Percentiles rank a stretch among this genome's conserved stretches.
Evolutionary conservation across 2,113 vertebrate species (phyloP).

Genomic region (Pao palembangensis): DNA sequence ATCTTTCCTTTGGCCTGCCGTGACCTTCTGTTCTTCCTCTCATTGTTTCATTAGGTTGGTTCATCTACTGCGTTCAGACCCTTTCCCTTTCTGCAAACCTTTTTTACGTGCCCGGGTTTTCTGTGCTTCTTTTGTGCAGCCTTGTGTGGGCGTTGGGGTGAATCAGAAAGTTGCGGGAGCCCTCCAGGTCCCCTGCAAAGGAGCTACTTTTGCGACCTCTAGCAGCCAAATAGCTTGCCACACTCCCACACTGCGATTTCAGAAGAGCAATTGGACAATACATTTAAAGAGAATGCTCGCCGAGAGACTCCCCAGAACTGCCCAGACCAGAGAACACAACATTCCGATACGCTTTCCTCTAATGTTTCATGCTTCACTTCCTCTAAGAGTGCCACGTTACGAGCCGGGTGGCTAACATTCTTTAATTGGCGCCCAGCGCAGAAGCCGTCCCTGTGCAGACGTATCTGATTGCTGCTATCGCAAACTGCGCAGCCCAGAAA

Average conservation of each 20-base stretch:
- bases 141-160: conserved; percentile 52
- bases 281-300: conserved; percentile 41
- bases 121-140: conserved; percentile 48
- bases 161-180: conserved; percentile 52
- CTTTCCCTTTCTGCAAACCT: conserved; percentile 19
- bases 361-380: conserved; percentile 32
- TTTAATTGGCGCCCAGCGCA: conserved; percentile 29
- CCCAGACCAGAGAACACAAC: conserved; percentile 41
- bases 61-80: conserved; percentile 13
- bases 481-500: conserved; percentile 5
- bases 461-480: background rate
- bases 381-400: conserved; percentile 7
- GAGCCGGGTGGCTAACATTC: conserved; percentile 12
- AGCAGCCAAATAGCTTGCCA: conserved; percentile 47
- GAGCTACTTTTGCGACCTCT: conserved; percentile 42
- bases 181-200: conserved; percentile 39
- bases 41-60: background rate
- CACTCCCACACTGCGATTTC: conserved; percentile 52
- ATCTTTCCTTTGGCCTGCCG: conserved; percentile 53
- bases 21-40: conserved; percentile 17
- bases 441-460: conserved; percentile 14
- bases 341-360: conserved; percentile 31
- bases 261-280: conserved; percentile 54
- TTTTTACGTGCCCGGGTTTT: conserved; percentile 8
- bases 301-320: conserved; percentile 43